These are phyloP conservation scores for Squalus acanthias DNA, from an alignment of 2,797 vertebrate species.

Conservation along the genomic window DNA sequence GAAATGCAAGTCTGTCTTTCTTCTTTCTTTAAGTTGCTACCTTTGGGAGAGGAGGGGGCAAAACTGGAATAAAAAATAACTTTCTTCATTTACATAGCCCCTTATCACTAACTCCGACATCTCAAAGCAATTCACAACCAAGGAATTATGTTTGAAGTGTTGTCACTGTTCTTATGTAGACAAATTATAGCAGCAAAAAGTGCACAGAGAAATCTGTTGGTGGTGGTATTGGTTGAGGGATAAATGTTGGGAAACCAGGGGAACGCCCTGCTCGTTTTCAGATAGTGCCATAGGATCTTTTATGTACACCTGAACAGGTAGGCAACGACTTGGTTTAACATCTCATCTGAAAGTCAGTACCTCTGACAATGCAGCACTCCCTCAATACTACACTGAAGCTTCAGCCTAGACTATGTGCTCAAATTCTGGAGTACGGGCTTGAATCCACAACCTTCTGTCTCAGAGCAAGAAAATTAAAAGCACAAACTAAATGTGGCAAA, in stretches of 20 bases:
- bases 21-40: neutral
- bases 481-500: no score
- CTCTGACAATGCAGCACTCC: neutral
- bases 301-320: neutral
- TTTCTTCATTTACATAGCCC: neutral
- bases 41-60: neutral
- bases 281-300: neutral
- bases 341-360: neutral
- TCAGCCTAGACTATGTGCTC: neutral
- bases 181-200: neutral
- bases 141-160: neutral
- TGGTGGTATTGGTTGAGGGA: neutral
- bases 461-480: neutral
- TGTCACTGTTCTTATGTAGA: neutral
- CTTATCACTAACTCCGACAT: neutral
- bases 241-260: neutral
- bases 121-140: neutral
- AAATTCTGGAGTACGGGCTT: neutral
- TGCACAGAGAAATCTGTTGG: neutral
- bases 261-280: neutral
- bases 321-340: neutral
- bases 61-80: neutral
- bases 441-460: neutral
- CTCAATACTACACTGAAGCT: neutral
- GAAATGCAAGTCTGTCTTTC: no score